Evolutionary conservation across 2,113 vertebrate genomes (phyloP), one percentile per base, ranked within the genome.

Genomic region (Rousettus leschenaultii): DNA sequence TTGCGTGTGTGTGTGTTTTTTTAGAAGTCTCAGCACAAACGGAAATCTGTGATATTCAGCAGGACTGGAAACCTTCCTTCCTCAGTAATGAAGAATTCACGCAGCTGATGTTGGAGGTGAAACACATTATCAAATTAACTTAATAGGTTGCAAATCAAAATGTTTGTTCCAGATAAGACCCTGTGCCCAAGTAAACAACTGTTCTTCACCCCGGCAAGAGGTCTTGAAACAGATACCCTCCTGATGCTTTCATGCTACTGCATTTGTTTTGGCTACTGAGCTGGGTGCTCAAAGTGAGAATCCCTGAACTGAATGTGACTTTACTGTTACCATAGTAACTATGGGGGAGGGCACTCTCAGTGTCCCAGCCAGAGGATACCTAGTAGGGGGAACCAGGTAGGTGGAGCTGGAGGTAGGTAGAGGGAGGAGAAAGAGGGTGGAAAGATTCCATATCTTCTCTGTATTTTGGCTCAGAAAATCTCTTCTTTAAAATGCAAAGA

Each of bases 41-140:
- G 0, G 98, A 99, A 95, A 98, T 98, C 97, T 98, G 98, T 98
- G 98, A 99, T 96, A 98, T 98, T 93, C 98, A 98, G 75, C 99
- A 98, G 35, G 98, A 99, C 80, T 99, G 99, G 99, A 99, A 99
- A 89, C 99, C 99, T 97, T 99, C 99, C 1, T 99, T 99, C 97
- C 99, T 99, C 97, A 99, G 98, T 96, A 99, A 98, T 4, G 99
- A 99, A 97, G 99, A 99, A 97, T 99, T 99, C 97, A 99, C 98
- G 33, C 99, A 99, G 97, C 98, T 99, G 97, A 99, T 99, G 99
- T 97, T 99, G 91, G 99, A 99, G 98, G 99, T 99, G 97, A 98
- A 74, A 43, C 45, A 5, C 55, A 6, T 71, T 77, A 95, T 95
- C 82, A 51, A 45, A 79, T 85, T 48, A 61, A 30, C 35, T 92